Conservation (phyloP, 92 coral and sea anemone genomes). For the Bergia puertoricense region DNA sequence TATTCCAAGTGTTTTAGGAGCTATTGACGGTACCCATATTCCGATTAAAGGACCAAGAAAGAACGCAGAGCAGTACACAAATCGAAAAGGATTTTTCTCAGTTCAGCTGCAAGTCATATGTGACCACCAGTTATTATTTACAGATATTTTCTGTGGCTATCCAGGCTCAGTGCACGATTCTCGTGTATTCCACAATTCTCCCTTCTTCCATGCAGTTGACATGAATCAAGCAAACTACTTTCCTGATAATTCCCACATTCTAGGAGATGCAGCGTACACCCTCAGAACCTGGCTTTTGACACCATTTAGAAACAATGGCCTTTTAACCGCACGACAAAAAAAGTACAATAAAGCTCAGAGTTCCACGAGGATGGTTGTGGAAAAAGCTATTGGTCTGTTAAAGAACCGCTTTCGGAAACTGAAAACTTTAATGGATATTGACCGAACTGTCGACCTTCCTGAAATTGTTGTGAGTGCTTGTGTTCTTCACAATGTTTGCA, state of each 20-base stretch:
- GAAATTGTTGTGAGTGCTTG: too few species aligned
- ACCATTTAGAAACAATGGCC: conserved; percentile 8
- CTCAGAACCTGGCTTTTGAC: conserved; percentile 21
- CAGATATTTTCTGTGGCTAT: conserved; percentile 67
- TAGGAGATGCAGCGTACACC: conserved; percentile 65
- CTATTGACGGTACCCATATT: too few species aligned
- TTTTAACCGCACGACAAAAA: conserved; percentile 16
- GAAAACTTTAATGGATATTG: too few species aligned
- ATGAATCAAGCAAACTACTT: conserved; percentile 39
- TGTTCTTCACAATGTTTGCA: too few species aligned
- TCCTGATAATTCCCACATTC: conserved; percentile 58
- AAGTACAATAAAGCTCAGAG: neutral
- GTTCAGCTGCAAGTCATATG: conserved; percentile 64
- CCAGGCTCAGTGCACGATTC: conserved; percentile 73
- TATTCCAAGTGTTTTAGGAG: too few species aligned
- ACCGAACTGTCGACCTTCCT: too few species aligned
- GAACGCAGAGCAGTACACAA: conserved; percentile 57
- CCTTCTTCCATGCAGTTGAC: conserved; percentile 58
- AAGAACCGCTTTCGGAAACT: too few species aligned
- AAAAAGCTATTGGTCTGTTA: too few species aligned
- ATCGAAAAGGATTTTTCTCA: conserved; percentile 56
- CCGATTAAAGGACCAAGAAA: neutral
- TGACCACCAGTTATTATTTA: conserved; percentile 52
- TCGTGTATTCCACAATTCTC: conserved; percentile 55
- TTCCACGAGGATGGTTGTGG: too few species aligned